Conservation (phyloP, 2,113 vertebrate genomes). For the Passer montanus region DNA sequence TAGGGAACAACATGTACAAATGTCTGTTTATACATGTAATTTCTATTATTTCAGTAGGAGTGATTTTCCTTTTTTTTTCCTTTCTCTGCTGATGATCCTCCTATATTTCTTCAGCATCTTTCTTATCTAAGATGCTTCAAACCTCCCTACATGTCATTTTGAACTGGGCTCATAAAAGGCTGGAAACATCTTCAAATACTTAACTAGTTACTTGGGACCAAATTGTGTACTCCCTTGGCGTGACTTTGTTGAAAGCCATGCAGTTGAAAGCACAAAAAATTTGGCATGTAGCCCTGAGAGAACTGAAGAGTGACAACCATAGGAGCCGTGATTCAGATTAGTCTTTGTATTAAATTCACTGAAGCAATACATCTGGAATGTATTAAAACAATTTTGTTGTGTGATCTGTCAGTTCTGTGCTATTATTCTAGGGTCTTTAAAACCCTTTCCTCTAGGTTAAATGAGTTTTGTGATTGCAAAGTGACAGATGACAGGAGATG, state of each 20-base stretch:
- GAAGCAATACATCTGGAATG: not conserved
- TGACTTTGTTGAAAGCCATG: not conserved
- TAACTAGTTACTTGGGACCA: not conserved
- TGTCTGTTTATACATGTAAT: not conserved
- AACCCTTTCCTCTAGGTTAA: not conserved
- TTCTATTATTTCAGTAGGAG: not conserved
- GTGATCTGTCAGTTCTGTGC: not conserved
- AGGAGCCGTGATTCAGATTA: not conserved
- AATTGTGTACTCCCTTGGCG: not conserved
- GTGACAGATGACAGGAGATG: not conserved
- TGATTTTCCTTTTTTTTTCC: not conserved
- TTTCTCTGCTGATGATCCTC: not conserved
- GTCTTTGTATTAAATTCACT: not conserved
- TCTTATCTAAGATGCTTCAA: not conserved
- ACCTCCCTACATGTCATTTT: not conserved
- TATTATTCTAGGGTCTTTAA: not conserved
- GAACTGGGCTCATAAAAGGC: not conserved
- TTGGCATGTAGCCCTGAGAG: not conserved
- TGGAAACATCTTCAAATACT: slow-evolving; percentile 19
- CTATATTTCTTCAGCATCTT: not conserved
- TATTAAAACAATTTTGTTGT: not conserved
- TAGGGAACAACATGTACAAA: not conserved
- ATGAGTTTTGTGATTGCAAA: not conserved
- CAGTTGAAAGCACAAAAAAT: not conserved
- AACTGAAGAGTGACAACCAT: not conserved